phyloP scores from a whole-genome alignment of 2,113 vertebrate genomes.

The Beaufortia kweichowensis region DNA sequence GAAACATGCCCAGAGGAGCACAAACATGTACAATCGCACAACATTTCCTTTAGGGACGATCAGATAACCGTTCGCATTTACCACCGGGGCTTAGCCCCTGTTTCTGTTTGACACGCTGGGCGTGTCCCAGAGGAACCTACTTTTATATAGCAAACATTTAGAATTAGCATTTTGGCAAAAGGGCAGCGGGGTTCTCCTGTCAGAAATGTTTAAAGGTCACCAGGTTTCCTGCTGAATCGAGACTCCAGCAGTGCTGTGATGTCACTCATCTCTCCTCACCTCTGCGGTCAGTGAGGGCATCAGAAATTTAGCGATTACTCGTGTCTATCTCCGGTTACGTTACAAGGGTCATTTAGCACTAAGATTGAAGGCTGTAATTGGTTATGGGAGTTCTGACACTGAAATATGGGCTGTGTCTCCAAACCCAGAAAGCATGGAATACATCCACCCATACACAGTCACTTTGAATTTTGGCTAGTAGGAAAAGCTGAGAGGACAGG shows the following conservation, averaged over 20 bases:
- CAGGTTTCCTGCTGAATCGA: slow-evolving; percentile 70
- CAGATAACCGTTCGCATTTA: slow-evolving; percentile 51
- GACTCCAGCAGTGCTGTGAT: slow-evolving; percentile 68
- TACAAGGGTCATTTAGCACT: slow-evolving; percentile 73
- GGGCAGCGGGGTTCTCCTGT: slow-evolving; percentile 70
- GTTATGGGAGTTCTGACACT: slow-evolving; percentile 31
- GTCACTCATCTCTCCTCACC: slow-evolving; percentile 54
- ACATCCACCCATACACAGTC: slow-evolving; percentile 26
- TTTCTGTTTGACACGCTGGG: slow-evolving; percentile 59
- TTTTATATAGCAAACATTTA: slow-evolving; percentile 61
- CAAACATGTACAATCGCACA: neutral
- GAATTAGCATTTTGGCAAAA: slow-evolving; percentile 76
- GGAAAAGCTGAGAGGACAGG: slow-evolving; percentile 40
- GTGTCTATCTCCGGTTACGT: slow-evolving; percentile 67
- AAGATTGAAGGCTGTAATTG: slow-evolving; percentile 58
- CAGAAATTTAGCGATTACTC: slow-evolving; percentile 71
- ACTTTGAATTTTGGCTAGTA: slow-evolving; percentile 31
- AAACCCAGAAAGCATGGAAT: slow-evolving; percentile 25
- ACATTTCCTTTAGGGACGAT: slow-evolving; percentile 9
- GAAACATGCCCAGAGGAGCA: slow-evolving; percentile 2
- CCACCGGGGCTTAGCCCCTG: slow-evolving; percentile 53
- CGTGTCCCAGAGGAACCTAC: slow-evolving; percentile 62
- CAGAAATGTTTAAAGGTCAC: slow-evolving; percentile 74
- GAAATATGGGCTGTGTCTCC: slow-evolving; percentile 41
- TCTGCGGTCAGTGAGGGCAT: slow-evolving; percentile 52